Conservation (phyloP, 53 echinoderm and acorn worm species). For the Astropecten irregularis region DNA sequence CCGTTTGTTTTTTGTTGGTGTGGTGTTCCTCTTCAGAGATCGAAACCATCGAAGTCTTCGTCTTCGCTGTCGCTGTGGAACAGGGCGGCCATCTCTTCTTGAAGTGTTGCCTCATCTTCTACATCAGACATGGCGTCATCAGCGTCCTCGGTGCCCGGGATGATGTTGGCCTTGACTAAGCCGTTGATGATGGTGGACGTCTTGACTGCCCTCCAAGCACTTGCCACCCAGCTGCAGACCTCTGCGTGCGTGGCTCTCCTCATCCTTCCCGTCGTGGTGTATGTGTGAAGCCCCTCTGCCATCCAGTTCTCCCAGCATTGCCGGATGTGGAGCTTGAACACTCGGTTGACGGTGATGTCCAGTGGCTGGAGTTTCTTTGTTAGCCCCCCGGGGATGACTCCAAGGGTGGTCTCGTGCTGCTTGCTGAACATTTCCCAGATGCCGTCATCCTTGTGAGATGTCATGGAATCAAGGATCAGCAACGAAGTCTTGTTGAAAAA, state of each 20-base stretch:
- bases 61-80: constrained; percentile 41
- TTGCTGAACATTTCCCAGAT: not conserved
- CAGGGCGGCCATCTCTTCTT: constrained; percentile 9
- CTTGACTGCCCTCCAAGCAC: constrained; percentile 30
- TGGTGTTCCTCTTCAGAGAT: not conserved
- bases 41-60: constrained; percentile 12
- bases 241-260: constrained; percentile 24
- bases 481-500: constrained; percentile 40
- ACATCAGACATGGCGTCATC: not conserved
- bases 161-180: constrained; percentile 42
- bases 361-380: constrained; percentile 51
- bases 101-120: not conserved
- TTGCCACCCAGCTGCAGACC: constrained; percentile 16
- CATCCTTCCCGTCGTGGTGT: constrained; percentile 22
- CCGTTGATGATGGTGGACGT: constrained; percentile 39
- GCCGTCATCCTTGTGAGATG: constrained; percentile 19
- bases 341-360: constrained; percentile 39
- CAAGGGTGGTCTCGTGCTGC: constrained; percentile 7
- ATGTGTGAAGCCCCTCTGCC: constrained; percentile 16
- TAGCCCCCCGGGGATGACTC: constrained; percentile 20
- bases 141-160: constrained; percentile 1
- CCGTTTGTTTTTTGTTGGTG: not conserved
- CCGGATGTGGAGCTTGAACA: constrained; percentile 36
- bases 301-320: constrained; percentile 30
- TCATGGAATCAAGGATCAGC: constrained; percentile 44